Conservation (phyloP, 2,888 invertebrate species). For the Allygus modestus region DNA sequence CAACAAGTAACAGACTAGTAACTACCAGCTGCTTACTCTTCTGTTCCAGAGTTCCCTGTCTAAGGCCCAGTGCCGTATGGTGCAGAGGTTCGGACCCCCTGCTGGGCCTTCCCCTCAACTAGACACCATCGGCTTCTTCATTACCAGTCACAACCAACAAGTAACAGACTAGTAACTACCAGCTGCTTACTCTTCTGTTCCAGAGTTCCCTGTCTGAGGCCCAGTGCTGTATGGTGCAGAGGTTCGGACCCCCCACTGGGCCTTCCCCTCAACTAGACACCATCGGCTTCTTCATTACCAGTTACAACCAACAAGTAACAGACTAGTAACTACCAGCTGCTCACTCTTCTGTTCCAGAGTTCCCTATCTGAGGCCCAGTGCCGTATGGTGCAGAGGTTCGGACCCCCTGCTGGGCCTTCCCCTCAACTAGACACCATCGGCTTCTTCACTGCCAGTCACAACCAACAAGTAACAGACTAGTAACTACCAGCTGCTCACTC, state of each 20-base stretch:
- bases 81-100: slow-evolving; percentile 86
- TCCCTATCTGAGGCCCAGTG: slow-evolving; percentile 72
- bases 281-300: no score
- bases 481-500: no score
- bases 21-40: no score
- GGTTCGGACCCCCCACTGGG: slow-evolving; percentile 81
- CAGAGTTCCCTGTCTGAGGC: slow-evolving; percentile 74
- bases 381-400: slow-evolving; percentile 84
- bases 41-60: slow-evolving; percentile 74
- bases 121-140: slow-evolving; percentile 82
- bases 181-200: slow-evolving; percentile 70
- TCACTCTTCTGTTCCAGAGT: slow-evolving; percentile 73
- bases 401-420: slow-evolving; percentile 75
- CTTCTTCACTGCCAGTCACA: no score
- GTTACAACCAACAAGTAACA: no score
- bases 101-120: slow-evolving; percentile 74
- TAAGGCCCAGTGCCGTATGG: slow-evolving; percentile 72
- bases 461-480: no score
- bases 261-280: slow-evolving; percentile 79
- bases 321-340: no score
- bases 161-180: no score
- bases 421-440: slow-evolving; percentile 81
- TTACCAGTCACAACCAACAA: no score
- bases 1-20: no score
- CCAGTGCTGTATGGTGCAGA: slow-evolving; percentile 78